Conservation (phyloP, 2,888 invertebrate genomes). For the Himalopsyche tibetana region DNA sequence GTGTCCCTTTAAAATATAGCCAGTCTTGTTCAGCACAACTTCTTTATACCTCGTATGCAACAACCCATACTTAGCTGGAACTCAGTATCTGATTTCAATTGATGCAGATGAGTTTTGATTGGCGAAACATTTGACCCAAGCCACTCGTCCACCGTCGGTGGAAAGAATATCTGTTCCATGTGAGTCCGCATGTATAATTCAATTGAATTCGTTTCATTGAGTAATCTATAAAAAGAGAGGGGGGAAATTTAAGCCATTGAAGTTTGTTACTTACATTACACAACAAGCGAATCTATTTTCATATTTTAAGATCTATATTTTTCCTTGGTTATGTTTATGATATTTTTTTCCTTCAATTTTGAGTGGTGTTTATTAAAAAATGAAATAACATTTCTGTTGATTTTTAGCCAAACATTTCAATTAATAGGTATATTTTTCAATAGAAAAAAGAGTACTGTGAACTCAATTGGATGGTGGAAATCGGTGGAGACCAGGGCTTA, state of each 20-base stretch:
- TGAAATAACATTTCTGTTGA: background rate
- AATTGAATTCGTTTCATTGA: slow-evolving; percentile 75
- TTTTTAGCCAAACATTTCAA: slow-evolving; percentile 14
- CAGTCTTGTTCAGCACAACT: slow-evolving; percentile 66
- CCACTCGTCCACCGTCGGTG: slow-evolving; percentile 80
- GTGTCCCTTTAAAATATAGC: background rate
- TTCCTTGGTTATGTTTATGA: background rate
- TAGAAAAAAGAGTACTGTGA: background rate
- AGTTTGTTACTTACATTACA: no score
- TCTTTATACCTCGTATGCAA: slow-evolving; percentile 70
- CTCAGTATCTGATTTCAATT: slow-evolving; percentile 76
- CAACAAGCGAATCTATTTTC: no score
- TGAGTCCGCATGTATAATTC: slow-evolving; percentile 76
- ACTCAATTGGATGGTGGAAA: background rate
- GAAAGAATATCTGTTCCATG: slow-evolving; percentile 77
- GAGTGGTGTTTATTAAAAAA: no score
- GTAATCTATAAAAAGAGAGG: slow-evolving; percentile 70
- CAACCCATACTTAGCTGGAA: slow-evolving; percentile 74
- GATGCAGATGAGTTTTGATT: slow-evolving; percentile 73
- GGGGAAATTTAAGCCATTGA: background rate
- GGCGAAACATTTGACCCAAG: slow-evolving; percentile 77
- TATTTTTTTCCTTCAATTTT: background rate
- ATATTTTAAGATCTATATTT: background rate
- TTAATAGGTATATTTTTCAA: slow-evolving; percentile 64
- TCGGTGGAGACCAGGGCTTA: background rate